Percentiles rank a stretch among this genome's conserved stretches.
These are phyloP conservation scores for Volucella inanis DNA, from an alignment of 2,888 invertebrate species.

Conservation along the genomic window DNA sequence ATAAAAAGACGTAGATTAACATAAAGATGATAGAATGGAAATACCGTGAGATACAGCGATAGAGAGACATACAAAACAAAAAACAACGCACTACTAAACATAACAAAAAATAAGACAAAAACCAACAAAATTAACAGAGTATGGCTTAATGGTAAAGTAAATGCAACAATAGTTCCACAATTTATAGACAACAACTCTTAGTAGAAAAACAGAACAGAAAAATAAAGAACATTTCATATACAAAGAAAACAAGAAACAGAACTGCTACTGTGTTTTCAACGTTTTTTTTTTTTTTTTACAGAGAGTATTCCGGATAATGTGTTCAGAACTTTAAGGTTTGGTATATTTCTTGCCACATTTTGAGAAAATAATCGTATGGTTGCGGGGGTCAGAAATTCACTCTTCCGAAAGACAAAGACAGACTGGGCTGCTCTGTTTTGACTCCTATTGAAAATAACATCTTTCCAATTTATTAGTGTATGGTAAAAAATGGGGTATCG, in stretches of 20 bases:
- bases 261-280: slow-evolving; percentile 40
- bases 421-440: too few species aligned
- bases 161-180: slow-evolving; percentile 60
- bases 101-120: slow-evolving; percentile 36
- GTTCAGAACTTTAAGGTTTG: too few species aligned
- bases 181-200: slow-evolving; percentile 51
- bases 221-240: slow-evolving; percentile 40
- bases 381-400: too few species aligned
- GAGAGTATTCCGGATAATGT: not conserved
- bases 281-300: slow-evolving; percentile 21
- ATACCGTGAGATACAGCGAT: slow-evolving; percentile 12
- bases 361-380: too few species aligned
- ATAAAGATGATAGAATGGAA: slow-evolving; percentile 47
- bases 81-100: slow-evolving; percentile 60
- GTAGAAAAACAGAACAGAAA: slow-evolving; percentile 31
- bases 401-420: too few species aligned
- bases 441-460: too few species aligned
- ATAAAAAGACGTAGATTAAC: slow-evolving; percentile 56
- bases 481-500: too few species aligned
- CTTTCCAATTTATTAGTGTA: too few species aligned
- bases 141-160: slow-evolving; percentile 63
- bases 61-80: slow-evolving; percentile 13
- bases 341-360: too few species aligned
- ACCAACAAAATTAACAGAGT: slow-evolving; percentile 30
- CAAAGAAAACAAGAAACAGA: slow-evolving; percentile 17